Percentiles rank a stretch among this genome's conserved stretches.
phyloP scores from a whole-genome alignment of 2,888 invertebrate genomes.

The Bhutanitis thaidina region DNA sequence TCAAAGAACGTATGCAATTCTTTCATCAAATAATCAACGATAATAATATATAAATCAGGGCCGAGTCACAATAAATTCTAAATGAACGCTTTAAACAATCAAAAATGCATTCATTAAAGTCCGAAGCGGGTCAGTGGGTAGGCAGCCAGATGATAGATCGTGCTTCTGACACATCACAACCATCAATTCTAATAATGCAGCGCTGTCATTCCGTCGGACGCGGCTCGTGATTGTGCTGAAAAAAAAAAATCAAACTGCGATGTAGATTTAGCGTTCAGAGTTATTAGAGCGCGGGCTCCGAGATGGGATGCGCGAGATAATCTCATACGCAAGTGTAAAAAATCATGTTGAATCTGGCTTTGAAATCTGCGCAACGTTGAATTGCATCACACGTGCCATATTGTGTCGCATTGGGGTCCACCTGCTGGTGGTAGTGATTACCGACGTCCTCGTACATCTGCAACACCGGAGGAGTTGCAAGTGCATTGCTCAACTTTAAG shows the following conservation, averaged over 20 bases:
- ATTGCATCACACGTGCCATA: no score
- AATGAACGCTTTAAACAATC: neutral
- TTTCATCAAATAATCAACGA: no score
- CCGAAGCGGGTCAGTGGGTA: conserved; percentile 9
- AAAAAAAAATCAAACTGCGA: neutral
- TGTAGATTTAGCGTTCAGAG: neutral
- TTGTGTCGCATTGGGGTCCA: no score
- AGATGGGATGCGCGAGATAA: neutral
- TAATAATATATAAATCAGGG: no score
- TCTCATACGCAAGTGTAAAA: neutral
- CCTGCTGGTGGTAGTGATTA: no score
- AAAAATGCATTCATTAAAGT: neutral
- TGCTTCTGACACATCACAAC: conserved; percentile 13
- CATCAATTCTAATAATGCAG: neutral
- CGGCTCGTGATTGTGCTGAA: neutral
- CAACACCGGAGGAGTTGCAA: no score
- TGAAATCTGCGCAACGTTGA: neutral
- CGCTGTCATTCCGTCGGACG: neutral
- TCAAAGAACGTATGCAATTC: no score
- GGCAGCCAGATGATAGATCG: conserved; percentile 15
- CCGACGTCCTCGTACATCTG: no score
- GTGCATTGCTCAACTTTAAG: no score
- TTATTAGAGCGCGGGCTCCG: neutral
- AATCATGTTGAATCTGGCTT: neutral
- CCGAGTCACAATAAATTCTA: no score